Conservation (phyloP, 1,140 invertebrate species). For the Zaprionus kolodkinae region DNA sequence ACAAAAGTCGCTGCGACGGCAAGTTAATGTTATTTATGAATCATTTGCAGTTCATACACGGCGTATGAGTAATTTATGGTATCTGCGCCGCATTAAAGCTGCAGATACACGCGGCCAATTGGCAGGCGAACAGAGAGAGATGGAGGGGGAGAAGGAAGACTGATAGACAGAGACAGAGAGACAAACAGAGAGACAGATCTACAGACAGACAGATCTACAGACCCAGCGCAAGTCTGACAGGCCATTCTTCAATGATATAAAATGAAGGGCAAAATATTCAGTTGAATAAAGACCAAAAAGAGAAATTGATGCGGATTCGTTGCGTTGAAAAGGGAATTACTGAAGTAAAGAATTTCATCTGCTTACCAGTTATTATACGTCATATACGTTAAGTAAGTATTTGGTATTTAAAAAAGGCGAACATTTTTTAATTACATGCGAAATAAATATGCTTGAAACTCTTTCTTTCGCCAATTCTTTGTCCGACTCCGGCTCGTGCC, state of each 20-base stretch:
- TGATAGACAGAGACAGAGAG: too few relatives aligned
- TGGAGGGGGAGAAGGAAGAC: not conserved
- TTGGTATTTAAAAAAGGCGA: not conserved
- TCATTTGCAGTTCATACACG: constrained; percentile 45
- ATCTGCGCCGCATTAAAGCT: constrained; percentile 28
- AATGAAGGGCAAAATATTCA: not conserved
- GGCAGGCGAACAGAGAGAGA: not conserved
- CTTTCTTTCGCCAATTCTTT: not conserved
- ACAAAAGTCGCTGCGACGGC: constrained; percentile 41
- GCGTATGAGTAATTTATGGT: constrained; percentile 51
- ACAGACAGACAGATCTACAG: too few relatives aligned
- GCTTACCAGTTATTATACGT: not conserved
- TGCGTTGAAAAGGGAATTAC: not conserved
- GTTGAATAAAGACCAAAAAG: not conserved
- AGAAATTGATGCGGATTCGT: not conserved
- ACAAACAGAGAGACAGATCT: not conserved
- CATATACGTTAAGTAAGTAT: not conserved
- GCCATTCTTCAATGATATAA: not conserved
- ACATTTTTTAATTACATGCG: not conserved
- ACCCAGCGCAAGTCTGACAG: too few relatives aligned
- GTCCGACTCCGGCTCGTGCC: not conserved
- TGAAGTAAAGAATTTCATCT: not conserved
- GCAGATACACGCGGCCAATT: not conserved
- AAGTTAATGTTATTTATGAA: constrained; percentile 75
- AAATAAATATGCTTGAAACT: not conserved